Evolutionary conservation across 2,797 vertebrate genomes (phyloP).

Genomic region (Acanthornis magna): DNA sequence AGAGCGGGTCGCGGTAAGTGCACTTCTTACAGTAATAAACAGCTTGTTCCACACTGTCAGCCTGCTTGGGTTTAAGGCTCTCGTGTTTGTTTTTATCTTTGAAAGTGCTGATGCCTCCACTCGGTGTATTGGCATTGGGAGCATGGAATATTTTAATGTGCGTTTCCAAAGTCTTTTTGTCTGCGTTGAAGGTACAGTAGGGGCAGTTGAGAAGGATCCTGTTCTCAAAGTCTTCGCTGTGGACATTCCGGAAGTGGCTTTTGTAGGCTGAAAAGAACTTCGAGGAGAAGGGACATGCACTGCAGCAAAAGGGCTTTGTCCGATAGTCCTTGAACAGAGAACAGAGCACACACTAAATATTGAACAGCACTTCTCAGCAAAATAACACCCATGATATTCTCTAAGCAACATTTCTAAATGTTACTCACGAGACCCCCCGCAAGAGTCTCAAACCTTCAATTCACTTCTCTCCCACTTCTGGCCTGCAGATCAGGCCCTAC

Average conservation of each 20-base stretch:
- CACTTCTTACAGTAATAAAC: constrained; percentile 99
- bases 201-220: constrained; percentile 98
- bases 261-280: constrained; percentile 99
- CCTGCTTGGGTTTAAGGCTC: constrained; percentile 84
- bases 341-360: constrained; percentile 48
- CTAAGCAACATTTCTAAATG: background rate
- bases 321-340: constrained; percentile 90
- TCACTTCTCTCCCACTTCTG: background rate
- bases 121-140: constrained; percentile 85
- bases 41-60: constrained; percentile 96
- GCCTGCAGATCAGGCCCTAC: background rate
- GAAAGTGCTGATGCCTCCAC: constrained; percentile 82
- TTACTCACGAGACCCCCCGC: background rate
- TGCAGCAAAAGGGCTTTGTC: constrained; percentile 98
- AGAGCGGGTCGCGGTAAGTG: constrained; percentile 98
- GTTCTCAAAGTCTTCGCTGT: constrained; percentile 99
- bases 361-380: background rate
- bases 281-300: constrained; percentile 96
- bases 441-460: background rate
- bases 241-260: constrained; percentile 99
- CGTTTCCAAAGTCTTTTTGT: constrained; percentile 98
- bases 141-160: constrained; percentile 99
- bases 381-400: background rate
- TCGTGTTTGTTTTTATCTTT: constrained; percentile 89
- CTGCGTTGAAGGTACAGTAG: constrained; percentile 98